Percentiles rank a stretch among this genome's conserved stretches.
Evolutionary conservation across 2,113 vertebrate species (phyloP).

Genomic region (Junco hyemalis): DNA sequence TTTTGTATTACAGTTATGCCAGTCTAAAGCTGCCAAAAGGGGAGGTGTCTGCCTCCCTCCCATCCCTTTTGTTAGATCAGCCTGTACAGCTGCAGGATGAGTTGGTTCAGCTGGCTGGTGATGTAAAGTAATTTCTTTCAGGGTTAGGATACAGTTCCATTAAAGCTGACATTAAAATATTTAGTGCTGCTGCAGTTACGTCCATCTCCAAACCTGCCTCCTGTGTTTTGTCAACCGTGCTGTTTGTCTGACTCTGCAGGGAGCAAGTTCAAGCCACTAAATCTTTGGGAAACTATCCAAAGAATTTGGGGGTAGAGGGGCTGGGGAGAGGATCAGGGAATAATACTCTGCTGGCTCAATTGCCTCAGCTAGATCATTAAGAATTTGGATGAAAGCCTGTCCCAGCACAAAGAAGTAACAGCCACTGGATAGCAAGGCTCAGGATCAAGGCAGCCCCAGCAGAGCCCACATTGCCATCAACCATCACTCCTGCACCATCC

Average conservation of each 20-base stretch:
- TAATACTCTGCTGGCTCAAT: background rate
- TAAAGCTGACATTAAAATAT: constrained; percentile 10
- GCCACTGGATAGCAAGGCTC: background rate
- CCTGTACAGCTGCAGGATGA: constrained; percentile 12
- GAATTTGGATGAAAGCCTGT: background rate
- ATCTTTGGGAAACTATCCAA: background rate
- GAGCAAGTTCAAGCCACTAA: constrained; percentile 12
- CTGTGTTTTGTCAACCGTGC: background rate
- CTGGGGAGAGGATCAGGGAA: background rate
- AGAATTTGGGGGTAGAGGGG: background rate
- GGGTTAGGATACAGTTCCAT: background rate
- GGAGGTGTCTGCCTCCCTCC: background rate
- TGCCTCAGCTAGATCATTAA: background rate
- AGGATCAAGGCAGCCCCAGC: background rate
- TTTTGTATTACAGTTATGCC: background rate
- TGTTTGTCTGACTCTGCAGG: background rate
- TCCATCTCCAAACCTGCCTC: background rate
- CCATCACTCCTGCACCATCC: background rate
- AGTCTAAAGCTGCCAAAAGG: background rate
- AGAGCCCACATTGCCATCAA: rapidly evolving
- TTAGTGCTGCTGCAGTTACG: background rate
- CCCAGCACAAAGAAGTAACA: background rate
- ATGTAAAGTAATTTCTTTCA: background rate
- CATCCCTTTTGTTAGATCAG: background rate
- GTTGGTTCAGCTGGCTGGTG: background rate